These are phyloP conservation scores for Peromyscus leucopus DNA, from an alignment of 2,113 vertebrate genomes.

Conservation along the genomic window DNA sequence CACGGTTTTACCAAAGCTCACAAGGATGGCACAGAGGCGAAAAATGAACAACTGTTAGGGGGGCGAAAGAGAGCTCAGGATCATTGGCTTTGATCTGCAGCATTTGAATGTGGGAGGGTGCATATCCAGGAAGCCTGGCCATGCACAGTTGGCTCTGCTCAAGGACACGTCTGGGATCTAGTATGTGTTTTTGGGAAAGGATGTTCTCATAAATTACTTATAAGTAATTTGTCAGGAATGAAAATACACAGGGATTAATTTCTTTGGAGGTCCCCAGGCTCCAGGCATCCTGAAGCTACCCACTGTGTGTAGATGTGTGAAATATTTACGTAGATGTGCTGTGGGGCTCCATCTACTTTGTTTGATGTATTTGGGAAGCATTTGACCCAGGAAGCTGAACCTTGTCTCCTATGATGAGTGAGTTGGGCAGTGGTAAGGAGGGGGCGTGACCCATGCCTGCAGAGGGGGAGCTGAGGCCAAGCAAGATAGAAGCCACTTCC, in stretches of 20 bases:
- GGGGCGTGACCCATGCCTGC: background rate
- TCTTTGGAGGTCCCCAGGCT: background rate
- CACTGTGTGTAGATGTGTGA: background rate
- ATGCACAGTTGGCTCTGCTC: background rate
- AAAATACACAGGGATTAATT: background rate
- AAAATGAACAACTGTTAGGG: background rate
- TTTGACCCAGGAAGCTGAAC: background rate
- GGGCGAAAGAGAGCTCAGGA: background rate
- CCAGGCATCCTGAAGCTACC: background rate
- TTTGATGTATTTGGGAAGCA: too few species aligned
- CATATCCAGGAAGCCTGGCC: background rate
- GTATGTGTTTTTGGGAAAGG: background rate
- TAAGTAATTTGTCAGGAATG: background rate
- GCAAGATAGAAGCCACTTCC: background rate
- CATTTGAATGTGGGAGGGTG: background rate
- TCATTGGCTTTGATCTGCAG: background rate
- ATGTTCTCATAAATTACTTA: background rate
- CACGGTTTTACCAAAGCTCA: background rate
- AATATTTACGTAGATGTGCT: accelerated
- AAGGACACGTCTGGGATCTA: background rate
- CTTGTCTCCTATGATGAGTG: background rate
- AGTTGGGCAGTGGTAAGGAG: background rate
- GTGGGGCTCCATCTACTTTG: background rate
- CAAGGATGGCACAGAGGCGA: background rate
- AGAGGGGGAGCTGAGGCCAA: background rate